Conservation (phyloP, 2,113 vertebrate genomes). For the Rhizomys pruinosus region DNA sequence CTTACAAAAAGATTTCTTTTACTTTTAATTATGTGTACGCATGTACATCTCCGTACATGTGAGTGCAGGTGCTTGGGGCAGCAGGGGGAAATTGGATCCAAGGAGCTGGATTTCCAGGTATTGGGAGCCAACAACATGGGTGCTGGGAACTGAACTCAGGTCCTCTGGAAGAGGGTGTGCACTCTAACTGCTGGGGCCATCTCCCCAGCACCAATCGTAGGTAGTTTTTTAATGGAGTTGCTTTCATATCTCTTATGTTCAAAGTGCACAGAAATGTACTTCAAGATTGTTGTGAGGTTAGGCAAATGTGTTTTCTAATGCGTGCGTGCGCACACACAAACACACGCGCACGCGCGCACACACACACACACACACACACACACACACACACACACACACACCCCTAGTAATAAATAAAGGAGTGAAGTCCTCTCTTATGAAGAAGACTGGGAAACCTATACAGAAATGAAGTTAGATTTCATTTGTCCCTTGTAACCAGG, state of each 20-base stretch:
- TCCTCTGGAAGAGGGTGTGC: neutral
- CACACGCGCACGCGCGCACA: too few relatives aligned
- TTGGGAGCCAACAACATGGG: neutral
- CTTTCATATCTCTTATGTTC: conserved; percentile 36
- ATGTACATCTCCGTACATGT: neutral
- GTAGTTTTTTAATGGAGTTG: conserved; percentile 11
- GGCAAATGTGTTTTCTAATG: neutral
- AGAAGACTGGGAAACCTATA: neutral
- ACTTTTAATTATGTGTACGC: neutral
- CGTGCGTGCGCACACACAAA: too few relatives aligned
- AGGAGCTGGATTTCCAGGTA: neutral
- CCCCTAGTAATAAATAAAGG: neutral
- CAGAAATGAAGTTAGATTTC: neutral
- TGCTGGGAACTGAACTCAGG: neutral
- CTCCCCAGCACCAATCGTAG: neutral
- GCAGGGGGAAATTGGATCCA: neutral
- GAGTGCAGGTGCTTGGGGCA: neutral
- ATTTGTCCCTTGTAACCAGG: neutral
- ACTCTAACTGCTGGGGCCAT: neutral
- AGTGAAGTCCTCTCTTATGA: neutral
- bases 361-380: too few relatives aligned
- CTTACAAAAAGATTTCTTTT: neutral
- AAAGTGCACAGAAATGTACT: neutral
- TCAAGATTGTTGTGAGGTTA: conserved; percentile 15
- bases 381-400: neutral